phyloP scores from a whole-genome alignment of 2,888 invertebrate species.

The Invenusta paracnida region DNA sequence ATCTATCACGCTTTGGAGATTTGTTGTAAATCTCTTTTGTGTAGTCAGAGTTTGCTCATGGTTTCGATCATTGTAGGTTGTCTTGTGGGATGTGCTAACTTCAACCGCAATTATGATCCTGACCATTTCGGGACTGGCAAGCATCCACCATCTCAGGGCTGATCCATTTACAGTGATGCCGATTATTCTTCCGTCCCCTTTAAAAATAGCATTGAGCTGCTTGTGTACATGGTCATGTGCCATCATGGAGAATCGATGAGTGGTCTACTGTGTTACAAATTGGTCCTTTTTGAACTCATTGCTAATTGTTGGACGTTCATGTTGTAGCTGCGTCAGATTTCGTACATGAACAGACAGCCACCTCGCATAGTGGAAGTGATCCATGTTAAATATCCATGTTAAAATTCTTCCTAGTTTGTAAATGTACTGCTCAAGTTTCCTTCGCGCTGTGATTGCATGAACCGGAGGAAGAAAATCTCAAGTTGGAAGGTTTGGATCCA shows the following conservation, averaged over 20 bases:
- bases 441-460: background rate
- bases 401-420: background rate
- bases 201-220: background rate
- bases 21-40: background rate
- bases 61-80: background rate
- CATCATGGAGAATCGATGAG: background rate
- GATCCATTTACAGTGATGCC: background rate
- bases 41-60: background rate
- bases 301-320: background rate
- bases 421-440: background rate
- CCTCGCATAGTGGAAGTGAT: background rate
- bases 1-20: background rate
- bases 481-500: background rate
- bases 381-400: too few species aligned
- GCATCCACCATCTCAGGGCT: background rate
- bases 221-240: background rate
- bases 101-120: background rate
- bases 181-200: background rate
- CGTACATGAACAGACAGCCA: background rate
- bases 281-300: too few species aligned
- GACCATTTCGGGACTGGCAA: background rate
- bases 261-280: background rate
- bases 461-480: background rate
- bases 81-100: background rate
- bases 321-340: background rate